A percentile compares a stretch with the other conserved stretches of the same genome.
Conservation (phyloP, 2,797 vertebrate species). For the Fratercula arctica region DNA sequence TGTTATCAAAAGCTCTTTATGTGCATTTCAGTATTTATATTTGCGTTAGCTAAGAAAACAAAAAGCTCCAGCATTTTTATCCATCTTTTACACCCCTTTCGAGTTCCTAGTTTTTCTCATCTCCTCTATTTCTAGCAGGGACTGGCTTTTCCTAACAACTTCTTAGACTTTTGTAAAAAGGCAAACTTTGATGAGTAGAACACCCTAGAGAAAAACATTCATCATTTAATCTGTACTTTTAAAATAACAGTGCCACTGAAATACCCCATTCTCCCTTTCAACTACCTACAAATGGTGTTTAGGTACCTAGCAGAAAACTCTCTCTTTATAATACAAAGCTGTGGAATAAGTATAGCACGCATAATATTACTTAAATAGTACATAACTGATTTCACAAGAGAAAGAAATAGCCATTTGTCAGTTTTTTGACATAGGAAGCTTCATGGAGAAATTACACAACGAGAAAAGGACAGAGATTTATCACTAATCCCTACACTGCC, state of each 20-base stretch:
- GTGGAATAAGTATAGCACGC: background rate
- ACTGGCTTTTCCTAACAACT: background rate
- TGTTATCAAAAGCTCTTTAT: background rate
- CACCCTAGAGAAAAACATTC: background rate
- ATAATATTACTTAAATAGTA: background rate
- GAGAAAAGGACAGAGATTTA: background rate
- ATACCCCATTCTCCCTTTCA: background rate
- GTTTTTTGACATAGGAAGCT: background rate
- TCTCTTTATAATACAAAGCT: background rate
- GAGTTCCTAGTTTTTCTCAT: background rate
- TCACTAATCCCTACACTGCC: background rate
- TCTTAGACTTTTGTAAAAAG: background rate
- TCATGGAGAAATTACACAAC: background rate
- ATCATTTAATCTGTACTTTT: background rate
- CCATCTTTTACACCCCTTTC: slow-evolving; percentile 17
- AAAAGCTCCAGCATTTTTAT: background rate
- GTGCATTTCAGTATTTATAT: slow-evolving; percentile 8
- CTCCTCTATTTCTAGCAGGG: background rate
- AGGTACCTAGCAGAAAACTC: background rate
- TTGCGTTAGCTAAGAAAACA: slow-evolving; percentile 13
- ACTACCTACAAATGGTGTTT: background rate
- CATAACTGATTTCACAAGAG: background rate
- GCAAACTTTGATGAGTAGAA: background rate
- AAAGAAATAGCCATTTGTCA: background rate
- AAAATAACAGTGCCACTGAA: background rate